A percentile compares a stretch with the other conserved stretches of the same genome.
These are phyloP conservation scores for Aromia moschata DNA, from an alignment of 2,888 invertebrate genomes.

Conservation along the genomic window DNA sequence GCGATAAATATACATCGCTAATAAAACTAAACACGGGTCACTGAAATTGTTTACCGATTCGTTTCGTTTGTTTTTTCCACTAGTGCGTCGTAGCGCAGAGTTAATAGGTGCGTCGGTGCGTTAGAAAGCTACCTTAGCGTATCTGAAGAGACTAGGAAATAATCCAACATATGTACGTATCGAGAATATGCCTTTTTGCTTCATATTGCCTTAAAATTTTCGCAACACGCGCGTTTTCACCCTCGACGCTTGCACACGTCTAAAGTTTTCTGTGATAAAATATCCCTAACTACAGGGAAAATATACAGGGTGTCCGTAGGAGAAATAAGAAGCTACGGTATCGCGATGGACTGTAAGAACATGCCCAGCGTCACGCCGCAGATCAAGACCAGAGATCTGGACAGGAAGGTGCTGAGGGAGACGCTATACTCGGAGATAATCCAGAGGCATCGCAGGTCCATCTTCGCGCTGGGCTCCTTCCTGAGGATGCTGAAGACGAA, in stretches of 20 bases:
- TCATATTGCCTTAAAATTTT: slow-evolving; percentile 37
- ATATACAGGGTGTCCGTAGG: slow-evolving; percentile 36
- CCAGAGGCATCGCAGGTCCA: slow-evolving; percentile 78
- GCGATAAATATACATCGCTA: slow-evolving; percentile 35
- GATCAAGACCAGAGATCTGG: slow-evolving; percentile 56
- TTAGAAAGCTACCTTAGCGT: slow-evolving; percentile 17
- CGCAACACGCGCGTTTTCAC: slow-evolving; percentile 27
- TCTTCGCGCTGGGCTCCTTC: slow-evolving; percentile 80
- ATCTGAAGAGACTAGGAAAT: background rate
- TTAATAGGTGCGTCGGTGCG: slow-evolving; percentile 23
- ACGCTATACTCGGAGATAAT: slow-evolving; percentile 82
- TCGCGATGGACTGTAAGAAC: slow-evolving; percentile 53
- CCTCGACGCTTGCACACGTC: slow-evolving; percentile 33
- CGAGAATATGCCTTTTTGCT: slow-evolving; percentile 41
- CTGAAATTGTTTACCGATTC: background rate
- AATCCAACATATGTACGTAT: slow-evolving; percentile 39
- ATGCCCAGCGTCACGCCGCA: slow-evolving; percentile 39
- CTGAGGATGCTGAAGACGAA: slow-evolving; percentile 78
- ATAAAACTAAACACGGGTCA: slow-evolving; percentile 28
- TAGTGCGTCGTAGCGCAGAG: background rate
- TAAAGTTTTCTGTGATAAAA: slow-evolving; percentile 37
- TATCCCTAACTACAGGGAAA: too few relatives aligned
- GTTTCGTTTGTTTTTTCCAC: slow-evolving; percentile 6
- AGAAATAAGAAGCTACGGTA: slow-evolving; percentile 19
- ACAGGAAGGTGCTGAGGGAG: slow-evolving; percentile 75